These are phyloP conservation scores for Pyxicephalus adspersus DNA, from an alignment of 2,113 vertebrate species.

Conservation along the genomic window DNA sequence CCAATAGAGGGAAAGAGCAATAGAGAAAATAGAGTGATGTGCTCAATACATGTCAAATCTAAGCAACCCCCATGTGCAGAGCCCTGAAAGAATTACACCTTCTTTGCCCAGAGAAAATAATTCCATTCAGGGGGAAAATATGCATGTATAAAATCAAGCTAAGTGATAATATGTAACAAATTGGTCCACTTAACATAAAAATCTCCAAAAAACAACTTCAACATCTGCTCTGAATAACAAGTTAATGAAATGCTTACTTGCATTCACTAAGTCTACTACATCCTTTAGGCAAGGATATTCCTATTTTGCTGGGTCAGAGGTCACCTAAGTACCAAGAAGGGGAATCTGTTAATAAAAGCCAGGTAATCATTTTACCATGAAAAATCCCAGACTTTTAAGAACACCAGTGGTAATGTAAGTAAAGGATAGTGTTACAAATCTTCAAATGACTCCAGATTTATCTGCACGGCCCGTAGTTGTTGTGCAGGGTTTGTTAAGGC, in stretches of 20 bases:
- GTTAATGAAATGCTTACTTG: conserved; percentile 2
- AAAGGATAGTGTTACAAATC: conserved; percentile 40
- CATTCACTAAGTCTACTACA: not conserved
- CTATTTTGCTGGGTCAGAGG: conserved; percentile 57
- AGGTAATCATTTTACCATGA: conserved; percentile 50
- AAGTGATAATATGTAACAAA: not conserved
- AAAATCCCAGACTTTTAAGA: conserved; percentile 53
- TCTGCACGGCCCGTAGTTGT: conserved; percentile 9
- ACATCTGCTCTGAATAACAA: conserved; percentile 10
- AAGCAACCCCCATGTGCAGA: no score
- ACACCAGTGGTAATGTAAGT: conserved; percentile 46
- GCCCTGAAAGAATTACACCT: no score
- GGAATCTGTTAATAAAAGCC: conserved; percentile 54
- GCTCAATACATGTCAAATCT: no score
- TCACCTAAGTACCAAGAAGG: conserved; percentile 33
- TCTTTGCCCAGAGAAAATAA: no score
- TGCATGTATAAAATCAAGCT: no score
- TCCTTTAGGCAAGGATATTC: conserved; percentile 55
- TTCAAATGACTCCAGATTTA: not conserved
- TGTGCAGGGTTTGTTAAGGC: not conserved
- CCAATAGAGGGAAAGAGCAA: no score
- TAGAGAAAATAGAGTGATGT: no score
- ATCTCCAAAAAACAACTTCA: not conserved
- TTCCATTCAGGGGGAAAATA: no score
- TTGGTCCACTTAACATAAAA: not conserved